Conservation (phyloP, 2,888 invertebrate species). For the Bombyx huttoni region DNA sequence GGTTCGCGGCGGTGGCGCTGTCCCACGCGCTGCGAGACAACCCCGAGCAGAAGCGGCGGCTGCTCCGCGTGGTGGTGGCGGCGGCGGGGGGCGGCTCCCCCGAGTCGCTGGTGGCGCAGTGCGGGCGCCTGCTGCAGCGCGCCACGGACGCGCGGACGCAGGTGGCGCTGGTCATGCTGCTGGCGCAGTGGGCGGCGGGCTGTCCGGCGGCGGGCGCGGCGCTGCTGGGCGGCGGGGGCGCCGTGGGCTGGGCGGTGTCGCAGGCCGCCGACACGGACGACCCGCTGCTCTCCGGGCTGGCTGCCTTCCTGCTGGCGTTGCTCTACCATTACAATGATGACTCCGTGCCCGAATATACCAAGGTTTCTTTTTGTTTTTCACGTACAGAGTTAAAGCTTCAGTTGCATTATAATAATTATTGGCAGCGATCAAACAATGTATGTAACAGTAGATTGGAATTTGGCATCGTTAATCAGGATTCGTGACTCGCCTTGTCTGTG, state of each 20-base stretch:
- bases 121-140: conserved; percentile 86
- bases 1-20: conserved; percentile 95
- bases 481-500: too few species aligned
- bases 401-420: too few species aligned
- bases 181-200: conserved; percentile 89
- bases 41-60: conserved; percentile 87
- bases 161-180: conserved; percentile 91
- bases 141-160: conserved; percentile 81
- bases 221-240: conserved; percentile 84
- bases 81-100: conserved; percentile 87
- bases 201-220: conserved; percentile 87
- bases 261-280: conserved; percentile 88
- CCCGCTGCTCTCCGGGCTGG: conserved; percentile 84
- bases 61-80: conserved; percentile 91
- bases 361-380: conserved; percentile 36
- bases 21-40: conserved; percentile 93
- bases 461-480: too few species aligned
- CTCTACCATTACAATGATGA: conserved; percentile 93
- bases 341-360: conserved; percentile 80
- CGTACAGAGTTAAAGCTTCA: neutral
- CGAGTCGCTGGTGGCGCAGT: conserved; percentile 91
- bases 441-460: too few species aligned
- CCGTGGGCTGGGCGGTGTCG: conserved; percentile 87
- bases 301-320: conserved; percentile 93
- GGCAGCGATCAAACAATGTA: too few species aligned